phyloP scores from a whole-genome alignment of 2,888 invertebrate species.

The Coenonympha arcania region DNA sequence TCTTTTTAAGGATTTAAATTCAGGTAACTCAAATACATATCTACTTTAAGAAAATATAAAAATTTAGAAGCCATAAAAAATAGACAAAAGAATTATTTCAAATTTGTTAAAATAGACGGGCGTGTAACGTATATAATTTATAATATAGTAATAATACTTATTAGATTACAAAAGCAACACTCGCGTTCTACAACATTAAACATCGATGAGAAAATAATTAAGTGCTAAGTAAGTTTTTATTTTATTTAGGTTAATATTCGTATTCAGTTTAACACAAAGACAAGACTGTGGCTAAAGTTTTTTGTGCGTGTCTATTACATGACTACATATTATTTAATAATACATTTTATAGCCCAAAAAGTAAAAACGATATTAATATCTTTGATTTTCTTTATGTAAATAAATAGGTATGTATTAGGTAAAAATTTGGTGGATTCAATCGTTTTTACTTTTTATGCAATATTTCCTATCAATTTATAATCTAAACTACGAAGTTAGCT shows the following conservation, averaged over 20 bases:
- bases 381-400: neutral
- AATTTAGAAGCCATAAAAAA: too few relatives aligned
- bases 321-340: conserved; percentile 29
- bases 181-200: conserved; percentile 41
- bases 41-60: neutral
- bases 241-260: neutral
- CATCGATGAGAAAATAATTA: conserved; percentile 36
- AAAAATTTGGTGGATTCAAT: neutral
- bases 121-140: too few relatives aligned
- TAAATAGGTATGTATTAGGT: neutral
- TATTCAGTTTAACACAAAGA: neutral
- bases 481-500: conserved; percentile 39
- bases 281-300: conserved; percentile 6
- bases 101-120: too few relatives aligned
- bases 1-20: neutral
- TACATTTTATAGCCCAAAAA: conserved; percentile 1
- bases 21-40: neutral
- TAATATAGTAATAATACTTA: conserved; percentile 8
- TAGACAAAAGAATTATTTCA: too few relatives aligned
- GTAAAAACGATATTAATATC: conserved; percentile 12
- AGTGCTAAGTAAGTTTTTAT: conserved; percentile 27
- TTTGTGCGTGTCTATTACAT: conserved; percentile 34
- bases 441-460: conserved; percentile 4
- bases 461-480: conserved; percentile 21
- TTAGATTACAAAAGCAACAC: conserved; percentile 32